These are phyloP conservation scores for Xiphias gladius DNA, from an alignment of 2,113 vertebrate species.

Conservation along the genomic window DNA sequence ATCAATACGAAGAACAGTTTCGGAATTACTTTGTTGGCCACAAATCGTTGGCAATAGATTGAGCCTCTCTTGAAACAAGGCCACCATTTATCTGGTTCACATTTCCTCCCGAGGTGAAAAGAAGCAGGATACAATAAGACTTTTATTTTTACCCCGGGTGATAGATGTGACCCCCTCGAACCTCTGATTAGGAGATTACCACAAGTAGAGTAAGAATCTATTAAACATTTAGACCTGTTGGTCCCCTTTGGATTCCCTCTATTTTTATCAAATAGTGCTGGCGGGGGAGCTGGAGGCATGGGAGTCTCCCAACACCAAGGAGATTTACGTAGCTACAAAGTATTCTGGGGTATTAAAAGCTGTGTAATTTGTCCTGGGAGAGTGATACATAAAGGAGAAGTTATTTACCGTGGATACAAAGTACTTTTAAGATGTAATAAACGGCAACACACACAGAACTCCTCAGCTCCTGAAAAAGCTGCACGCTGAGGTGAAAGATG, in stretches of 20 bases:
- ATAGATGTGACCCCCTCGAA: conserved; percentile 77
- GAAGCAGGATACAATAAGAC: conserved; percentile 73
- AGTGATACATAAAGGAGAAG: conserved; percentile 53
- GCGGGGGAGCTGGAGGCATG: conserved; percentile 40
- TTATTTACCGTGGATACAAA: conserved; percentile 64
- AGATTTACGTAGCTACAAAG: conserved; percentile 57
- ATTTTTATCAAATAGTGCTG: conserved; percentile 50
- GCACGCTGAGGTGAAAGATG: conserved; percentile 54
- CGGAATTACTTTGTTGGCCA: conserved; percentile 82
- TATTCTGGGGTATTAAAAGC: conserved; percentile 42
- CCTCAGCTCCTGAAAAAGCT: conserved; percentile 26
- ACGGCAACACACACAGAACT: conserved; percentile 32
- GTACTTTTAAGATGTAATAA: conserved; percentile 60
- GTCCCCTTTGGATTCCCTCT: conserved; percentile 45
- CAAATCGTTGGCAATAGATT: conserved; percentile 79
- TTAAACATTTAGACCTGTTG: conserved; percentile 76
- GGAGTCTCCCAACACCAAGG: conserved; percentile 31
- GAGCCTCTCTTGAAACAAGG: conserved; percentile 77
- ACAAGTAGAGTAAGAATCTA: conserved; percentile 79
- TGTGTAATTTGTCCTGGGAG: conserved; percentile 47
- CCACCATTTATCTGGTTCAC: conserved; percentile 82
- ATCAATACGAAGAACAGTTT: conserved; percentile 82
- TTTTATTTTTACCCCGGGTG: conserved; percentile 80
- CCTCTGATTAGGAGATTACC: conserved; percentile 78
- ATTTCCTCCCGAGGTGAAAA: conserved; percentile 74